Evolutionary conservation across 2,888 invertebrate genomes (phyloP), one percentile per base, ranked within the genome.

Genomic region (Melikaiella ostensackeni): DNA sequence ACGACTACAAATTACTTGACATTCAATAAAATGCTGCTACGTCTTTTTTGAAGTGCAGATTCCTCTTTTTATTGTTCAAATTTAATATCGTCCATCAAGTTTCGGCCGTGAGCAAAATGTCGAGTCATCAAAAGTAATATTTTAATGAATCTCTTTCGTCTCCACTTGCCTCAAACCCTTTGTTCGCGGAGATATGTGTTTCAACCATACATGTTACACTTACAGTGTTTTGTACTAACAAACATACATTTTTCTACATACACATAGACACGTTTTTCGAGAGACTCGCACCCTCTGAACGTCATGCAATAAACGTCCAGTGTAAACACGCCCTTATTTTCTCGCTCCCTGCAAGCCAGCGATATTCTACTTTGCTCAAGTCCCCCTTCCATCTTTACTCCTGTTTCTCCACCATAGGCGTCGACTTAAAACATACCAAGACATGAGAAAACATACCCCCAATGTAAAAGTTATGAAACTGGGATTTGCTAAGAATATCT

Each of bases 101-200:
- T 46, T 66, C 27, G 19, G 21, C 38, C 38, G 30, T 46, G 30
- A 66, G 66, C 27, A 46, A 50, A 70, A 33, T 33, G 70, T 55
- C 70, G 70, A 70, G 50, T 30, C 70, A 70, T 70, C 70, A 50
- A 46, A 50, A 70, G 50, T 70, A 55, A 70, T 70, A 70, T 70
- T 70, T 70, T 70, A 70, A 70, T 70, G 70, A 70, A 70, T 70
- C 70, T 70, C 70, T 70, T 50, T 70, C 70, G 50, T 70, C 30
- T 50, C 50, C 70, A 70, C 66, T 46, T 66, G 66, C 27, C 27
- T 66, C 30, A 46, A 70, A n/a, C 50, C 50, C n/a, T 55, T 70
- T 55, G 30, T 50, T n/a, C 46, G 33, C 50, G 30, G n/a, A n/a
- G 50, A 5, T 33, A 50, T 70, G 70, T 70, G 19, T 66, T 70